phyloP scores from a whole-genome alignment of 2,797 vertebrate genomes.

The Mormyrus hasselquistii region DNA sequence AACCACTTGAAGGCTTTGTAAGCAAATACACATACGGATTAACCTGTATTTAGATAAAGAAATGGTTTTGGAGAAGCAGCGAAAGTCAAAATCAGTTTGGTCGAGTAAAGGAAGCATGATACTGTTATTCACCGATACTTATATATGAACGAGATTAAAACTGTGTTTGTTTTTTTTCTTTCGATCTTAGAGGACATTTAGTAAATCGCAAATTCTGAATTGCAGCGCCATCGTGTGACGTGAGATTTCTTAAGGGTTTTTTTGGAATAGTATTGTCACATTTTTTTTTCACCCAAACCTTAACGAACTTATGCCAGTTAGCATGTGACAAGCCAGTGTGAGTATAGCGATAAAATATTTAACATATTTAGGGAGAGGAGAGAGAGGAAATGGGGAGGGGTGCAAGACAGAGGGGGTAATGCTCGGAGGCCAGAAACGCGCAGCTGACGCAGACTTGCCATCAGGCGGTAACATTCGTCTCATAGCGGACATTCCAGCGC shows the following conservation, averaged over 20 bases:
- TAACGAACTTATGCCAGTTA: not conserved
- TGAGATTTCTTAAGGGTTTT: not conserved
- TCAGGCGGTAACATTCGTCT: slow-evolving; percentile 22
- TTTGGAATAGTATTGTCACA: not conserved
- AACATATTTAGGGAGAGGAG: not conserved
- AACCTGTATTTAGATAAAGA: not conserved
- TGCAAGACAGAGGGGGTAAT: not conserved
- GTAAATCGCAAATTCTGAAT: not conserved
- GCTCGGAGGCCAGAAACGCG: slow-evolving; percentile 2
- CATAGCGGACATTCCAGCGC: slow-evolving; percentile 21
- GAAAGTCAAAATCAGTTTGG: not conserved
- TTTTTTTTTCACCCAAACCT: not conserved
- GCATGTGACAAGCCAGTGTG: not conserved
- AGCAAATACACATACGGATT: not conserved
- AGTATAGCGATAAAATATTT: not conserved
- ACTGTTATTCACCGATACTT: not conserved
- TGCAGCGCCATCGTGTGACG: slow-evolving; percentile 11
- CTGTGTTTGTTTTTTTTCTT: not conserved
- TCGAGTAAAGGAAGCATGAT: not conserved
- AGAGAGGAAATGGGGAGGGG: slow-evolving; percentile 1
- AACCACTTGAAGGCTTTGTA: not conserved
- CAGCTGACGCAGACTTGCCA: slow-evolving; percentile 10
- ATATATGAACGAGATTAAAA: not conserved
- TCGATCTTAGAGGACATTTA: not conserved
- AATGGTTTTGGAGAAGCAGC: not conserved